Percentiles rank a stretch among this genome's conserved stretches.
Conservation (phyloP, 2,113 vertebrate species). For the Hemibates koningsi region DNA sequence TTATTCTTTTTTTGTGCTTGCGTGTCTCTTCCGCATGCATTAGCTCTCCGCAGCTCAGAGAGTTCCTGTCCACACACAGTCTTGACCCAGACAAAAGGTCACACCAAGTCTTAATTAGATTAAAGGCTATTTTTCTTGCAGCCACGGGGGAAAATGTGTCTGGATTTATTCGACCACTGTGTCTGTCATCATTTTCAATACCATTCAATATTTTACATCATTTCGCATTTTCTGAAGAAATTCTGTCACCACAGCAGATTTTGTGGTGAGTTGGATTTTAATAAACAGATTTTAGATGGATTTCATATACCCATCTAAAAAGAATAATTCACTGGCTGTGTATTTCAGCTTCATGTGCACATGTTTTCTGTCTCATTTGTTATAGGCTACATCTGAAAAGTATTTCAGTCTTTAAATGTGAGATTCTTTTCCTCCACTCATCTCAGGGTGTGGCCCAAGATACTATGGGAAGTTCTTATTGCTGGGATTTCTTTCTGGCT, state of each 20-base stretch:
- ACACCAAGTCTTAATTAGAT: slow-evolving; percentile 52
- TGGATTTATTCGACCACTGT: background rate
- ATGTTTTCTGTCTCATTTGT: background rate
- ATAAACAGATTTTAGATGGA: background rate
- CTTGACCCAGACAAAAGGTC: slow-evolving; percentile 49
- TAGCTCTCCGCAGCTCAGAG: slow-evolving; percentile 9
- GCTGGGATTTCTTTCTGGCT: slow-evolving; percentile 27
- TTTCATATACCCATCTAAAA: background rate
- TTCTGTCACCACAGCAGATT: background rate
- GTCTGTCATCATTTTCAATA: background rate
- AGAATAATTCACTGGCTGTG: background rate
- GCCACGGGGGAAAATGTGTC: background rate
- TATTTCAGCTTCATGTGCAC: background rate
- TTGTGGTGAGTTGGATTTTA: background rate
- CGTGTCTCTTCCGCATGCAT: background rate
- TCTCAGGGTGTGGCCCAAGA: slow-evolving; percentile 46
- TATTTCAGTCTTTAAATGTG: background rate
- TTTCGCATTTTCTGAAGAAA: background rate
- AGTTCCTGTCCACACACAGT: slow-evolving; percentile 26
- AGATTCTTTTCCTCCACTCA: background rate
- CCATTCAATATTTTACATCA: background rate
- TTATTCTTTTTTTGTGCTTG: background rate
- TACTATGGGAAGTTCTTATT: slow-evolving; percentile 20
- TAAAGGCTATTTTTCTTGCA: slow-evolving; percentile 11
- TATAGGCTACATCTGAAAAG: background rate